Conservation (phyloP, 2,888 invertebrate genomes). For the Pheosia gnoma region DNA sequence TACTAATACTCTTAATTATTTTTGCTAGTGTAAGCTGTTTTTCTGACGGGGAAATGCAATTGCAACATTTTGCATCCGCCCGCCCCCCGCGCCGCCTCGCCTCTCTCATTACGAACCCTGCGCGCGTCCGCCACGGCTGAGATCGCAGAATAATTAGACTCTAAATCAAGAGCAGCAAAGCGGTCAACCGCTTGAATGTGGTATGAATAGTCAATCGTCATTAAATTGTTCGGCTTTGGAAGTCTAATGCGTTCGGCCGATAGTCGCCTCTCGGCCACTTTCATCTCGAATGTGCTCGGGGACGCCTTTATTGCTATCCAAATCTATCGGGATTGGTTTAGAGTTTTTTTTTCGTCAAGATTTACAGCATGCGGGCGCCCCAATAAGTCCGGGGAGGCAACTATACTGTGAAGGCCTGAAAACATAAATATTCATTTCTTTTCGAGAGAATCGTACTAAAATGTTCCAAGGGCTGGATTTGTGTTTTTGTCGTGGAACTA, state of each 20-base stretch:
- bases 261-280: slow-evolving; percentile 40
- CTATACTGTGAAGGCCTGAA: slow-evolving; percentile 29
- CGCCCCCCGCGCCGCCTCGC: slow-evolving; percentile 43
- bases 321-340: slow-evolving; percentile 35
- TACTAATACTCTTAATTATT: slow-evolving; percentile 83
- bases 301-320: slow-evolving; percentile 31
- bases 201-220: slow-evolving; percentile 83
- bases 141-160: slow-evolving; percentile 81
- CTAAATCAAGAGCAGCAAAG: slow-evolving; percentile 81
- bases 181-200: slow-evolving; percentile 80
- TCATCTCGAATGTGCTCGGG: slow-evolving; percentile 27
- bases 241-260: slow-evolving; percentile 71
- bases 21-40: slow-evolving; percentile 82
- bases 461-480: slow-evolving; percentile 22
- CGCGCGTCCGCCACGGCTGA: slow-evolving; percentile 73
- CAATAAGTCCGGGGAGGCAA: slow-evolving; percentile 32
- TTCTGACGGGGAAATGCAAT: slow-evolving; percentile 79
- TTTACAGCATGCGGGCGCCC: slow-evolving; percentile 13
- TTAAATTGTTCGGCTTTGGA: slow-evolving; percentile 82
- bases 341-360: slow-evolving; percentile 26
- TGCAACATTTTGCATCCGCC: slow-evolving; percentile 80
- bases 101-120: slow-evolving; percentile 76
- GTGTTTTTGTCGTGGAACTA: slow-evolving; percentile 26
- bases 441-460: slow-evolving; percentile 33
- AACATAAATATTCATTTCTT: slow-evolving; percentile 39